Evolutionary conservation across 2,113 vertebrate species (phyloP), one percentile per base, ranked within the genome.

Genomic region (Fregata magnificens): DNA sequence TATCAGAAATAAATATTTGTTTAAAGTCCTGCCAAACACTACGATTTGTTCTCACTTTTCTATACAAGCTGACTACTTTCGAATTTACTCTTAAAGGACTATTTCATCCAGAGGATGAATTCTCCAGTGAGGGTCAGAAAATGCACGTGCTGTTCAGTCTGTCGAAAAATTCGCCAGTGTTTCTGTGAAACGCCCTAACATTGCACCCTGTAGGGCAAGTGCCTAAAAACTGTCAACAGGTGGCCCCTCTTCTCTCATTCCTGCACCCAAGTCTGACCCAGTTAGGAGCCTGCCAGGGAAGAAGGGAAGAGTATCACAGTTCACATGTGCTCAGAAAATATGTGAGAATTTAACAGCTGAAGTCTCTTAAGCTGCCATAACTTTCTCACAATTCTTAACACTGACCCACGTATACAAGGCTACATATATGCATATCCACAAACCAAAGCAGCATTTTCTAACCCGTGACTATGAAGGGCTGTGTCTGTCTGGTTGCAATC

Each of bases 401-500:
- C 71, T 38, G 80, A 93, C 73, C 85, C 84, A 58, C 1, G 6
- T 32, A 47, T 28, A 4, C 5, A 7, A 5, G 42, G 61, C 59
- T 29, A 20, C 21, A 70, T 80, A 71, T 38, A 55, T 31, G 73
- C 87, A 36, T 11, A 56, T 50, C 83, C 73, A 42, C 82, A 77
- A 6, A 70, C 9, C 84, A 52, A 18, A 45, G 0, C 17, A 45
- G 81, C 67, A 3, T 76, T 8, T 45, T 11, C 55, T 42, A 90
- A 77, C 78, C 88, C 17, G 2, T n/a, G 87, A 88, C 81, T 70
- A 15, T 0, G 7, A 20, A 77, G 88, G 82, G 86, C 95, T 73
- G 90, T 16, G 88, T 72, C 92, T 90, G 95, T 2, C 95, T 91
- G 91, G 10, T 44, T 95, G 95, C 93, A 85, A 82, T 74, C 93